phyloP scores from a whole-genome alignment of 2,113 vertebrate genomes.

The Neodontobutis hainanensis region DNA sequence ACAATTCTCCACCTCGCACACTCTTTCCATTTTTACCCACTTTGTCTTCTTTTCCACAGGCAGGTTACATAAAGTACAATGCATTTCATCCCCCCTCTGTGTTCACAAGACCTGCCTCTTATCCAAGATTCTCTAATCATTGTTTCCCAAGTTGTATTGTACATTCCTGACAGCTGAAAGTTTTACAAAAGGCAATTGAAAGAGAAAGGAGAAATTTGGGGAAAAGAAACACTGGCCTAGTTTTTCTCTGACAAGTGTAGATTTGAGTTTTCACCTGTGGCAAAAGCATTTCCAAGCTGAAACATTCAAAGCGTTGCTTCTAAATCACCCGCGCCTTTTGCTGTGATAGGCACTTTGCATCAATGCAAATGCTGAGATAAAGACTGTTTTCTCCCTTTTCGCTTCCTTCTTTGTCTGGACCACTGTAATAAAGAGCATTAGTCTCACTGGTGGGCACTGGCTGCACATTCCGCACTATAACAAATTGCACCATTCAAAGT shows the following conservation, averaged over 20 bases:
- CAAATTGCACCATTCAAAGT: constrained; percentile 6
- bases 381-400: constrained; percentile 9
- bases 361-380: constrained; percentile 43
- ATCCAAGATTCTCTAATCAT: constrained; percentile 59
- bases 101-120: constrained; percentile 30
- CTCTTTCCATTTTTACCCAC: constrained; percentile 20
- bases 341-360: constrained; percentile 44
- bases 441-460: constrained; percentile 3
- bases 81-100: constrained; percentile 41
- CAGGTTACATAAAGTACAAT: constrained; percentile 42
- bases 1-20: constrained; percentile 22
- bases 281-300: constrained; percentile 31
- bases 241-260: constrained; percentile 38
- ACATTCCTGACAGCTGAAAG: constrained; percentile 48
- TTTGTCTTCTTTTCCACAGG: constrained; percentile 33
- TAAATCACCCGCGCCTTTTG: constrained; percentile 42
- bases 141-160: constrained; percentile 46
- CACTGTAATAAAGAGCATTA: constrained; percentile 9
- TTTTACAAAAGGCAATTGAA: constrained; percentile 29
- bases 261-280: constrained; percentile 46
- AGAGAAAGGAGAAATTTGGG: constrained; percentile 34
- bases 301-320: constrained; percentile 41
- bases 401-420: constrained; percentile 13
- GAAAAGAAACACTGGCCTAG: constrained; percentile 52
- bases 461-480: neutral